Conservation (phyloP, 2,113 vertebrate species). For the Excalfactoria chinensis region DNA sequence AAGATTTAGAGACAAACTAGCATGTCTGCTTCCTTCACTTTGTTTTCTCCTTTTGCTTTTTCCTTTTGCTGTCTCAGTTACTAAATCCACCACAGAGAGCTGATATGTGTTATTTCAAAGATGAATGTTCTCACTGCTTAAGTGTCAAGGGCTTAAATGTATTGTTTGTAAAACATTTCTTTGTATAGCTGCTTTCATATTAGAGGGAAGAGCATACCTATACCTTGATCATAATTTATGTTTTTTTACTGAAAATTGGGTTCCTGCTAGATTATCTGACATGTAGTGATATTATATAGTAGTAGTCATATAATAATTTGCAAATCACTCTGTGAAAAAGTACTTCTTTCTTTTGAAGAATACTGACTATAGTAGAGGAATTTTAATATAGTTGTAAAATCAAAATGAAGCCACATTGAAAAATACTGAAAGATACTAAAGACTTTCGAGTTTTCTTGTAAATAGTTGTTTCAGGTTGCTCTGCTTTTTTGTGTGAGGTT, state of each 20-base stretch:
- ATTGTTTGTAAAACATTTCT: neutral
- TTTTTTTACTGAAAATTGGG: neutral
- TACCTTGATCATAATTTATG: neutral
- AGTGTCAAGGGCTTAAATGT: neutral
- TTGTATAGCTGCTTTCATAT: neutral
- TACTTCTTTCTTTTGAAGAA: neutral
- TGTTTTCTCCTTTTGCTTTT: neutral
- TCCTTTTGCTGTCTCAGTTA: neutral
- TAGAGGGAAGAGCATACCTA: neutral
- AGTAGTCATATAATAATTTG: neutral
- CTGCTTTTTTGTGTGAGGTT: neutral
- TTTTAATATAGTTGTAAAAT: neutral
- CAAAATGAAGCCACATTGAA: accelerated
- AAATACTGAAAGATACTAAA: neutral
- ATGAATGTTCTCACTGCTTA: neutral
- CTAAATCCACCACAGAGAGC: neutral
- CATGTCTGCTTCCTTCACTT: neutral
- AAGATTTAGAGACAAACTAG: neutral
- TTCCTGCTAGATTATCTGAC: neutral
- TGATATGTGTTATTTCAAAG: neutral
- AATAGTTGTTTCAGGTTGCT: neutral
- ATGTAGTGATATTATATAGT: neutral
- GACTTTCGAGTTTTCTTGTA: neutral
- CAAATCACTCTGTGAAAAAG: neutral
- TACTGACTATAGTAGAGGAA: neutral